Percentiles rank a stretch among this genome's conserved stretches.
Conservation (phyloP, 2,888 invertebrate genomes). For the Dicyrtomina minuta region DNA sequence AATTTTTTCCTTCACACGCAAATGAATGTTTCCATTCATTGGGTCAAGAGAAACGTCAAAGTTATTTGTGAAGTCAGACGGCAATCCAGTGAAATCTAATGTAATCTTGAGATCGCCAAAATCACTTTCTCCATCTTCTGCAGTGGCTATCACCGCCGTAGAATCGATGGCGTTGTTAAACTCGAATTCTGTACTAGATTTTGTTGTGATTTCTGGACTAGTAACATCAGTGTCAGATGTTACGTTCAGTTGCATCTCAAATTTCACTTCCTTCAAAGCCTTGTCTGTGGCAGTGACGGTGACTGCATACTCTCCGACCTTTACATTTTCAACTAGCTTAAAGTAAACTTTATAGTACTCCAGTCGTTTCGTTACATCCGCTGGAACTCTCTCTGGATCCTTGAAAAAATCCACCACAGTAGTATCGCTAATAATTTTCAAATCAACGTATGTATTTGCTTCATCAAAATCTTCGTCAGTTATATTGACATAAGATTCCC, state of each 20-base stretch:
- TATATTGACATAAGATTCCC: not conserved
- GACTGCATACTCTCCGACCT: not conserved
- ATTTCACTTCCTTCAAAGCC: not conserved
- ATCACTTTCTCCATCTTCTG: not conserved
- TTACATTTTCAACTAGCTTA: not conserved
- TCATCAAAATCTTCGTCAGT: slow-evolving; percentile 1
- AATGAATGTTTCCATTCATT: not conserved
- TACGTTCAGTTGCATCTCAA: not conserved
- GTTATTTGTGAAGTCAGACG: not conserved
- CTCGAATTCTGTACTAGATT: too few relatives aligned
- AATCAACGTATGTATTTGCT: not conserved
- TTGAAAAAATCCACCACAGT: not conserved
- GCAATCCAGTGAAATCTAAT: not conserved
- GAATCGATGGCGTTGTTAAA: not conserved
- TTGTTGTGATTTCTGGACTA: too few relatives aligned
- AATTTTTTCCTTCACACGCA: not conserved
- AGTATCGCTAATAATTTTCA: too few relatives aligned
- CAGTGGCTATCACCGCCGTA: not conserved
- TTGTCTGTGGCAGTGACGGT: not conserved
- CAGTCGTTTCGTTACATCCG: not conserved
- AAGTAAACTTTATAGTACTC: slow-evolving; percentile 10
- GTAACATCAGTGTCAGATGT: not conserved
- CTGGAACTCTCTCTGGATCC: not conserved
- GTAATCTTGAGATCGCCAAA: not conserved
- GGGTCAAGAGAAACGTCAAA: not conserved